Conservation (phyloP, 92 coral and sea anemone species). For the Heteractis magnifica region DNA sequence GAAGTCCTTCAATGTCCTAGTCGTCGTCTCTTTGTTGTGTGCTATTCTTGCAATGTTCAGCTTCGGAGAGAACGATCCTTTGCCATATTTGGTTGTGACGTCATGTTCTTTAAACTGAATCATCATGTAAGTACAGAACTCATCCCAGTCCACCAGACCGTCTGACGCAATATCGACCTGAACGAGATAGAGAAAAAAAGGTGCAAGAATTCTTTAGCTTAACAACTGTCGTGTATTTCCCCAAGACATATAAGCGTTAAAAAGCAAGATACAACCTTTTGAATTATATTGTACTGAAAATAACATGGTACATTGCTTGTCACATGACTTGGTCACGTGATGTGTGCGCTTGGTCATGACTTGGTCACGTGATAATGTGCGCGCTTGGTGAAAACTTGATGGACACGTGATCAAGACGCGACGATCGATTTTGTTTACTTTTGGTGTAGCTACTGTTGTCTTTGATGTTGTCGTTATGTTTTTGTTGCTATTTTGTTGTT, state of each 20-base stretch:
- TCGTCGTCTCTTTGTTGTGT: conserved; percentile 89
- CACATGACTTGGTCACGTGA: too few relatives aligned
- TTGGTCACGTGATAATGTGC: too few relatives aligned
- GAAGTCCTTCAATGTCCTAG: conserved; percentile 71
- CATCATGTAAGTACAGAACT: conserved; percentile 90
- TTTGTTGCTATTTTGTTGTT: not conserved
- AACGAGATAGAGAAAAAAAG: not conserved
- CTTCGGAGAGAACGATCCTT: conserved; percentile 58
- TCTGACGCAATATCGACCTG: conserved; percentile 95
- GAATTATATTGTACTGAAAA: too few relatives aligned
- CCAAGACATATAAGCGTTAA: not conserved
- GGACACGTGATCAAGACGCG: too few relatives aligned
- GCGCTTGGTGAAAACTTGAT: too few relatives aligned
- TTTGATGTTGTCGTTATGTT: not conserved
- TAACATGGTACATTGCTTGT: too few relatives aligned
- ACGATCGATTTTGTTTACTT: not conserved
- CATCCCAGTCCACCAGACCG: conserved; percentile 99
- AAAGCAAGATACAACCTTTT: not conserved
- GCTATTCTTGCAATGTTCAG: conserved; percentile 82
- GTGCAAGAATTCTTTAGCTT: too few relatives aligned
- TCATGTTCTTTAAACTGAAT: conserved; percentile 88
- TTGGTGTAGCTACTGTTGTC: not conserved
- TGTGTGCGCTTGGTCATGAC: too few relatives aligned
- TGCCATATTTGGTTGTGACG: conserved; percentile 40
- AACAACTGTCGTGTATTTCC: not conserved